Conservation (phyloP, 2,888 invertebrate genomes). For the Scaptomyza flava region DNA sequence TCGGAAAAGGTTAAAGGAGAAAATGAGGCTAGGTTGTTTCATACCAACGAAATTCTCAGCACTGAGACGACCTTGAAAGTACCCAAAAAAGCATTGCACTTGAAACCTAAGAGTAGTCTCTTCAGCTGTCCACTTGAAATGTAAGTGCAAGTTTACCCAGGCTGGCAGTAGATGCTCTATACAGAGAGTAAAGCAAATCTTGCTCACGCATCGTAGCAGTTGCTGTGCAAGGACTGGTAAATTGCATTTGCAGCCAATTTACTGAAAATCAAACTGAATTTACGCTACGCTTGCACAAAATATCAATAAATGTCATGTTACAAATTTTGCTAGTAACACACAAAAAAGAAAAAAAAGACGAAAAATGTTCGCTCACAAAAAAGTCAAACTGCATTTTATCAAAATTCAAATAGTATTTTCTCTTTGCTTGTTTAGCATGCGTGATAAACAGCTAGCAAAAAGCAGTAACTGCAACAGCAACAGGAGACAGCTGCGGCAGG, state of each 20-base stretch:
- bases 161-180: constrained; percentile 16
- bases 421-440: constrained; percentile 73
- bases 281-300: constrained; percentile 47
- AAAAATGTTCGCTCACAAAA: constrained; percentile 47
- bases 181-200: constrained; percentile 26
- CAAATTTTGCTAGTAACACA: too few species aligned
- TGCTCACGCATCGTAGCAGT: constrained; percentile 43
- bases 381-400: constrained; percentile 73
- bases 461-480: constrained; percentile 37
- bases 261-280: constrained; percentile 77
- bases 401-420: constrained; percentile 75
- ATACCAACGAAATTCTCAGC: too few species aligned
- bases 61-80: too few species aligned
- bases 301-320: background rate
- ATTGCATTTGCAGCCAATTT: constrained; percentile 78
- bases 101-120: too few species aligned
- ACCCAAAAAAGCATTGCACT: too few species aligned
- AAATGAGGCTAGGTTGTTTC: too few species aligned
- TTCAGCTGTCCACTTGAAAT: constrained; percentile 34
- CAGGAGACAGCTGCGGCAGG: constrained; percentile 34
- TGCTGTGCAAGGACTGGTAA: constrained; percentile 58
- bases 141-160: too few species aligned
- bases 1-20: too few species aligned
- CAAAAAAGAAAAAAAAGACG: constrained; percentile 5
- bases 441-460: constrained; percentile 71